phyloP scores from a whole-genome alignment of 2,888 invertebrate species.

The Iselma pallidipennis region DNA sequence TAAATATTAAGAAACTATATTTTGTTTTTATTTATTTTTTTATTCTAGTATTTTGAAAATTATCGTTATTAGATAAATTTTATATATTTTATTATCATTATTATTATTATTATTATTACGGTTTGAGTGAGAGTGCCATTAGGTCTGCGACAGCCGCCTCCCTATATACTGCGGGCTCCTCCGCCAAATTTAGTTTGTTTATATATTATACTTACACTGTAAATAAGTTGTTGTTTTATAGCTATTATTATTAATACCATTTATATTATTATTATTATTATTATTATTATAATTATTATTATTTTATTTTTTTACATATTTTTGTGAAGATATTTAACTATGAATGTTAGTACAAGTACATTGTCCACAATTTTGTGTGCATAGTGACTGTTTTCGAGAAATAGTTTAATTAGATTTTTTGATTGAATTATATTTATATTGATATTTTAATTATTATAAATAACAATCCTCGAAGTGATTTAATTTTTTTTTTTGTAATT shows the following conservation, averaged over 20 bases:
- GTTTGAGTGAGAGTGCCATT: conserved; percentile 7
- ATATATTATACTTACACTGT: conserved; percentile 50
- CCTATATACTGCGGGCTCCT: conserved; percentile 26
- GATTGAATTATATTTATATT: conserved; percentile 56
- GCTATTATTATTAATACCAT: conserved; percentile 57
- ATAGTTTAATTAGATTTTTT: conserved; percentile 56
- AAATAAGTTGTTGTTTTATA: conserved; percentile 59
- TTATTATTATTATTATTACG: conserved; percentile 33
- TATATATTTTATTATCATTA: conserved; percentile 54
- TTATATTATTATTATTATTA: conserved; percentile 14
- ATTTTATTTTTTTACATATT: conserved; percentile 60
- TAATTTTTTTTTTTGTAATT: conserved; percentile 47
- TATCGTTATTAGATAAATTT: conserved; percentile 56
- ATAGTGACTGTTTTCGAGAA: conserved; percentile 55
- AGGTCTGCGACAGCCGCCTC: conserved; percentile 43
- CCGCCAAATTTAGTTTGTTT: conserved; percentile 52
- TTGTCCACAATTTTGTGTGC: conserved; percentile 54
- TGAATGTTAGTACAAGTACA: conserved; percentile 58
- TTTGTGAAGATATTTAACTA: conserved; percentile 58
- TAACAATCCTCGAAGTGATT: conserved; percentile 52
- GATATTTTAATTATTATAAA: conserved; percentile 54
- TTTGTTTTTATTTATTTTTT: conserved; percentile 58
- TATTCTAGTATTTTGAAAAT: conserved; percentile 54
- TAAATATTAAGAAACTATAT: conserved; percentile 48
- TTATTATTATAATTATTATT: conserved; percentile 56